A percentile compares a stretch with the other conserved stretches of the same genome.
Evolutionary conservation across 1,140 invertebrate genomes (phyloP).

Genomic region (Diabrotica undecimpunctata): DNA sequence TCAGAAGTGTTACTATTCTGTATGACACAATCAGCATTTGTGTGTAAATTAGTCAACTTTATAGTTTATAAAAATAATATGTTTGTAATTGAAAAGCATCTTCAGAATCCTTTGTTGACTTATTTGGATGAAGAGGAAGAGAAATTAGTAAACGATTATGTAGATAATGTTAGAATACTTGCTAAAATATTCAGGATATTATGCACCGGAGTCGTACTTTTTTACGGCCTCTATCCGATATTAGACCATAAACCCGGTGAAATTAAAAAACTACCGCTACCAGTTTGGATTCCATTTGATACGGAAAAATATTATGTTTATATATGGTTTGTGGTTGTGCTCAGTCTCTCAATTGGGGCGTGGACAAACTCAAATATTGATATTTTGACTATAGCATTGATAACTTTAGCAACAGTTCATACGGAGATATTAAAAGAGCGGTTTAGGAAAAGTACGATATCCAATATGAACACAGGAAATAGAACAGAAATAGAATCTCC

Average conservation of each 20-base stretch:
- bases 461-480: neutral
- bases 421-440: constrained; percentile 20
- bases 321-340: constrained; percentile 10
- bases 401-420: constrained; percentile 16
- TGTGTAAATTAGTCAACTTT: constrained; percentile 20
- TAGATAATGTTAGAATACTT: constrained; percentile 6
- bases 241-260: constrained; percentile 13
- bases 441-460: constrained; percentile 1
- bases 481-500: neutral
- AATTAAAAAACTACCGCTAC: constrained; percentile 12
- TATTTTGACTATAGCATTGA: constrained; percentile 18
- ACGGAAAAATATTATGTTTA: constrained; percentile 11
- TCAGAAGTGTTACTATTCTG: constrained; percentile 15
- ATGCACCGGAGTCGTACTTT: constrained; percentile 10
- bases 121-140: constrained; percentile 10
- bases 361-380: constrained; percentile 21
- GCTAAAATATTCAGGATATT: constrained; percentile 11
- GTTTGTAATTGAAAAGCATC: constrained; percentile 14
- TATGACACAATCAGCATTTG: constrained; percentile 20
- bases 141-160: constrained; percentile 9
- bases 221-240: constrained; percentile 17
- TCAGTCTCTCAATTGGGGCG: constrained; percentile 16
- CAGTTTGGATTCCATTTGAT: constrained; percentile 20
- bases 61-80: constrained; percentile 6
- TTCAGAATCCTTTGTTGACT: constrained; percentile 16